phyloP scores from a whole-genome alignment of 2,113 vertebrate genomes.

The Xenopus borealis region DNA sequence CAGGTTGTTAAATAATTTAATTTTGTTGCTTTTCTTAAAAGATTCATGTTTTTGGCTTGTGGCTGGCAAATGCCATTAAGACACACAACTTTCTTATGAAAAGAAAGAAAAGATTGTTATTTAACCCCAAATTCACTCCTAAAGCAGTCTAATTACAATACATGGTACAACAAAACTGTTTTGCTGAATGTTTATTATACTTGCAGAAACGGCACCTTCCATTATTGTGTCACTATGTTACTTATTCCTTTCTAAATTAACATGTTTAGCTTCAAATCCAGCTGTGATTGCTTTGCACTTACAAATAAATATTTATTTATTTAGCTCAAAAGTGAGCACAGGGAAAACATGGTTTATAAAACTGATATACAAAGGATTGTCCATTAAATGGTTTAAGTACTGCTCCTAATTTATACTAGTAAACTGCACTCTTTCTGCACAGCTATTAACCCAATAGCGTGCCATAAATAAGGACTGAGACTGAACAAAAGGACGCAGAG shows the following conservation, averaged over 20 bases:
- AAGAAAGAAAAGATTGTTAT: not conserved
- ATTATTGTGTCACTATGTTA: conserved; percentile 28
- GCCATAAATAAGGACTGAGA: not conserved
- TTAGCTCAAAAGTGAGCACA: not conserved
- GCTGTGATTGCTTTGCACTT: conserved; percentile 35
- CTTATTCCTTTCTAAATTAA: conserved; percentile 32
- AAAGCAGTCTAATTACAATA: not conserved
- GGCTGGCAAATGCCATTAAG: not conserved
- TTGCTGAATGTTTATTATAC: conserved; percentile 1
- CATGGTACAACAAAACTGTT: conserved; percentile 3
- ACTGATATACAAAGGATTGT: not conserved
- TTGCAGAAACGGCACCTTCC: conserved; percentile 1
- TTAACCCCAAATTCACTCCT: not conserved
- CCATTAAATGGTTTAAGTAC: not conserved
- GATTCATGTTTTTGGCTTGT: not conserved
- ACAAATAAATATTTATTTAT: conserved; percentile 44
- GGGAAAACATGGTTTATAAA: not conserved
- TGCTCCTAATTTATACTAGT: not conserved
- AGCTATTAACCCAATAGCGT: not conserved
- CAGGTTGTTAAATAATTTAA: conserved; percentile 17
- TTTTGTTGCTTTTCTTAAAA: not conserved
- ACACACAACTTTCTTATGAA: not conserved
- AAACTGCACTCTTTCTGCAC: not conserved
- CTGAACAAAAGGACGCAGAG: not conserved
- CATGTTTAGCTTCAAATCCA: conserved; percentile 28